Base-by-base conservation (phyloP, 1,140 invertebrate genomes). In the Meloidogyne floridensis region DNA sequence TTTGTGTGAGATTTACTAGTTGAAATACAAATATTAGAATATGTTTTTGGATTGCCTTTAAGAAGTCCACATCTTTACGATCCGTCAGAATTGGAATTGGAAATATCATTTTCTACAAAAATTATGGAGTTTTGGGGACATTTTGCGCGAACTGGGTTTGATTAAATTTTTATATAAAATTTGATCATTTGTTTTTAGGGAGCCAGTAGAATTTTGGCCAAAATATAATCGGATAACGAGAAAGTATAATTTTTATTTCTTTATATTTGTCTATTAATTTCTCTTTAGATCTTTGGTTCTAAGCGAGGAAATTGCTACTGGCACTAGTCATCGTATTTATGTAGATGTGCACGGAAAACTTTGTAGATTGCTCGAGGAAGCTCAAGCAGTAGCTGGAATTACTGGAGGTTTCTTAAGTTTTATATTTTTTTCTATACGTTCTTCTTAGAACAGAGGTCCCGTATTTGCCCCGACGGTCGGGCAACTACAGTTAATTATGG, bases 111-210 rank as follows among this genome's bases (percentile, higher is more conserved):
- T 43, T 94, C 94, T 81, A 93, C 93, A 87, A 92, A 94, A 80
- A 94, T 98, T 88, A 97, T 98, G 95, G 93, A 93, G 85, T 97
- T 96, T 91, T 98, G 95, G 95, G 94, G 94, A 0, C 96, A 97
- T 90, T 98, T 98, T 90, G 95, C 95, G 13, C 95, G 95, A 92
- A 94, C 94, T 78, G 95, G 95, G 94, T 96, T 91, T 73, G 83
- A 13, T 18, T 11, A 18, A 76, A 42, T 47, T 54, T 5, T 69
- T 20, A 59, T 20, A 75, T 11, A 32, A 8, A 65, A 47, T 77
- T 73, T 53, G 11, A 32, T 32, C 32, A 32, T 32, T 32, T 32
- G 32, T 32, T 32, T 78, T 77, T 72, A 87, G 83, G 11, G 70
- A 56, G n/a, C 89, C 87, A 13, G 83, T 83, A 32, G 85, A 87